A percentile compares a stretch with the other conserved stretches of the same genome.
Evolutionary conservation across 2,113 vertebrate species (phyloP).

Genomic region (Setophaga coronata): DNA sequence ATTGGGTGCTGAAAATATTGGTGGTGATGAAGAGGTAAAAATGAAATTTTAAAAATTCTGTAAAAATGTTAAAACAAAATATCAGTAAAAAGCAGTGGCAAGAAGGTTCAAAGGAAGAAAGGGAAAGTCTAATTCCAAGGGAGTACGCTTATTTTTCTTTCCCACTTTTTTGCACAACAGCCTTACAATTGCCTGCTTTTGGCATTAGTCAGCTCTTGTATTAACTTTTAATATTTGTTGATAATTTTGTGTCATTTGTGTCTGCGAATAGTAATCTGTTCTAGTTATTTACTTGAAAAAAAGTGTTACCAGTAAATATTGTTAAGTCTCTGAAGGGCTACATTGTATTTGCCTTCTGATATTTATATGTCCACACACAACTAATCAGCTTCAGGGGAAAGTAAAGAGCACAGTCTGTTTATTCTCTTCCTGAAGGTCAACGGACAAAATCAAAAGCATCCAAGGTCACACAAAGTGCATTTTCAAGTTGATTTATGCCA

Average conservation of each 20-base stretch:
- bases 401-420: slow-evolving; percentile 37
- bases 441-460: background rate
- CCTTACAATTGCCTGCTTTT: background rate
- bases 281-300: slow-evolving; percentile 29
- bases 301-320: slow-evolving; percentile 35
- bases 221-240: background rate
- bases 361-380: slow-evolving; percentile 46
- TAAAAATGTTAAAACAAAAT: background rate
- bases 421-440: slow-evolving; percentile 40
- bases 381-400: slow-evolving; percentile 1
- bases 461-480: slow-evolving; percentile 27
- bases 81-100: background rate
- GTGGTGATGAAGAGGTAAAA: background rate
- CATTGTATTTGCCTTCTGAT: slow-evolving; percentile 17
- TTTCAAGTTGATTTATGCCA: background rate
- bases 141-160: background rate
- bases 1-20: background rate
- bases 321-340: slow-evolving; percentile 11
- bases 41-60: background rate
- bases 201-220: background rate
- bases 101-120: background rate
- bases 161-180: background rate
- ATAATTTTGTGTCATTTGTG: slow-evolving; percentile 26
- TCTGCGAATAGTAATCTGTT: slow-evolving; percentile 34
- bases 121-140: background rate